Evolutionary conservation across 1,140 invertebrate species (phyloP).

Genomic region (Nasonia vitripennis): DNA sequence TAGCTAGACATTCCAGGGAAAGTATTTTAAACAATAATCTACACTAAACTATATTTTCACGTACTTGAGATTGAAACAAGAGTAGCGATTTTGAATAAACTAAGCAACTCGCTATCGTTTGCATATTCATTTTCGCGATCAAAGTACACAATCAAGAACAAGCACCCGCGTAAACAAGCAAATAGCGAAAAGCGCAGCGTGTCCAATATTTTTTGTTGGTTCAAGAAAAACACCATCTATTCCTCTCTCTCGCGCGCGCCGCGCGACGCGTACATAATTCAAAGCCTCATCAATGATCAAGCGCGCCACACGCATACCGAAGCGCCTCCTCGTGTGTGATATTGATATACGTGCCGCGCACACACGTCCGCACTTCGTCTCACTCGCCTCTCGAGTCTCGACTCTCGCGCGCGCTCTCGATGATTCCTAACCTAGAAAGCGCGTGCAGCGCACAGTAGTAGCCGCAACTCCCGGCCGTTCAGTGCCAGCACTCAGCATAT

Average conservation of each 20-base stretch:
- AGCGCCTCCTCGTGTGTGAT: not conserved
- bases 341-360: not conserved
- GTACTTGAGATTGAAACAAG: too few species aligned
- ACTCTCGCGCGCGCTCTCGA: not conserved
- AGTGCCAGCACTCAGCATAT: not conserved
- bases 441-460: not conserved
- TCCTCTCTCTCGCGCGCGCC: not conserved
- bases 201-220: not conserved
- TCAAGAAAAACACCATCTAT: not conserved
- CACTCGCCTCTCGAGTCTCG: not conserved
- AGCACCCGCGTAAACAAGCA: too few species aligned
- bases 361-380: not conserved
- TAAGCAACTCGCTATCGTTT: too few species aligned
- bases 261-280: not conserved
- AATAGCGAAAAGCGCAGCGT: too few species aligned
- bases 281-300: not conserved
- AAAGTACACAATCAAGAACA: too few species aligned
- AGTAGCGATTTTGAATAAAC: too few species aligned
- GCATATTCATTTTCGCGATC: too few species aligned
- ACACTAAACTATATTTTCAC: too few species aligned
- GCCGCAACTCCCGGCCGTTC: not conserved
- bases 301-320: not conserved
- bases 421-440: slow-evolving; percentile 31
- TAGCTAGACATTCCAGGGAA: too few species aligned
- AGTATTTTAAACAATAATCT: too few species aligned